These are phyloP conservation scores for Sapajus apella DNA, from an alignment of 2,113 vertebrate species.

Conservation along the genomic window DNA sequence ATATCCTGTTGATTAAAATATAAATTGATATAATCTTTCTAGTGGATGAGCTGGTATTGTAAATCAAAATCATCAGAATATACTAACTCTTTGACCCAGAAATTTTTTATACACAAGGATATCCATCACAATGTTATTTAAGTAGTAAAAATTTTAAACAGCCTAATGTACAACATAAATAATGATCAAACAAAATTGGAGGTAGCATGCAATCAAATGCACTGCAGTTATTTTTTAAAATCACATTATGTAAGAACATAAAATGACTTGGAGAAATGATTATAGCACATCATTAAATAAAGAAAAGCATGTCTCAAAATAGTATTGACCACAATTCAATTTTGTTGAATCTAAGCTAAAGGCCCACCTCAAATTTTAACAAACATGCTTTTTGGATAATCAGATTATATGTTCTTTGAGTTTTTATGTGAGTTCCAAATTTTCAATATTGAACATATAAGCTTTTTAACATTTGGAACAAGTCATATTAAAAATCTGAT, in stretches of 20 bases:
- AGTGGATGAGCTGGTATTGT: neutral
- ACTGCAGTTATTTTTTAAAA: conserved; percentile 24
- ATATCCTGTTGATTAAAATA: conserved; percentile 37
- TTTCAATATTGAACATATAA: neutral
- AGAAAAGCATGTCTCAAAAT: conserved; percentile 26
- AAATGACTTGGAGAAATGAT: conserved; percentile 29
- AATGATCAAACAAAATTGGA: conserved; percentile 31
- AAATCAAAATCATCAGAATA: conserved; percentile 33
- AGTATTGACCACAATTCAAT: neutral
- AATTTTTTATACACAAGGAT: neutral
- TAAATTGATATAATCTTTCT: conserved; percentile 23
- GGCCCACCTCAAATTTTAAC: neutral
- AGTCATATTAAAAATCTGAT: neutral
- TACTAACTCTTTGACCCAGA: neutral
- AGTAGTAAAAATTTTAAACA: conserved; percentile 11
- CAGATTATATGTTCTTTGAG: neutral
- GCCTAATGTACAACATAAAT: conserved; percentile 12
- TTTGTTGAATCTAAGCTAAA: neutral
- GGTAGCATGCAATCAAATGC: neutral
- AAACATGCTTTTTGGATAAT: neutral
- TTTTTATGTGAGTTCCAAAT: neutral
- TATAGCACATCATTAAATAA: conserved; percentile 20
- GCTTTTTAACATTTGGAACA: neutral
- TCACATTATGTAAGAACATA: neutral
- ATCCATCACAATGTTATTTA: conserved; percentile 41